A percentile compares a stretch with the other conserved stretches of the same genome.
These are phyloP conservation scores for Ophion ellenae DNA, from an alignment of 2,888 invertebrate species.

Conservation along the genomic window DNA sequence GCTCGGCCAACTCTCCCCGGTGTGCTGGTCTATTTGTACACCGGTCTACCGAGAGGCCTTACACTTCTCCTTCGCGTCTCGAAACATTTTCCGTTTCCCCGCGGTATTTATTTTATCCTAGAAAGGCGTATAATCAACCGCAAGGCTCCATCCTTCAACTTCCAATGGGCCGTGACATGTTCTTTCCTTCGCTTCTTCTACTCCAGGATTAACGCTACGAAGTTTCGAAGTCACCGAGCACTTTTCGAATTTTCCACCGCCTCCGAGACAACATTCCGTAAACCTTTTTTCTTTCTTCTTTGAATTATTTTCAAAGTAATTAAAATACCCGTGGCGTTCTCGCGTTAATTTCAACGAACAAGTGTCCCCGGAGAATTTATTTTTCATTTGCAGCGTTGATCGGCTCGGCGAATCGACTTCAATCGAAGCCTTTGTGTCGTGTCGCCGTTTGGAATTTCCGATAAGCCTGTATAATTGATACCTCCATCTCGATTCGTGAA, in stretches of 20 bases:
- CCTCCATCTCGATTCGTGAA: constrained; percentile 26
- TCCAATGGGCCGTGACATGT: neutral
- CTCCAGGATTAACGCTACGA: neutral
- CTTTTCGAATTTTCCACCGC: neutral
- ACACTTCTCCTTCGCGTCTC: constrained; percentile 26
- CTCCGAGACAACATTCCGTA: neutral
- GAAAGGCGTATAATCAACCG: neutral
- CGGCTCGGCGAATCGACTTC: neutral
- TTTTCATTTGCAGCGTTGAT: neutral
- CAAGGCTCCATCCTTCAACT: neutral
- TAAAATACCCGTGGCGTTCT: neutral
- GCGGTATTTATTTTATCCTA: neutral
- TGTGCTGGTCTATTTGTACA: constrained; percentile 36
- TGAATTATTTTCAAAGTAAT: neutral
- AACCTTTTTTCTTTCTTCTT: neutral
- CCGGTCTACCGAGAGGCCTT: constrained; percentile 18
- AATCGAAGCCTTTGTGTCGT: constrained; percentile 9
- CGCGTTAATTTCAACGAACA: neutral
- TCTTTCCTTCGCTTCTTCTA: neutral
- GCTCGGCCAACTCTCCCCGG: constrained; percentile 52
- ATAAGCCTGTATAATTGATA: constrained; percentile 29
- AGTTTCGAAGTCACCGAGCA: neutral
- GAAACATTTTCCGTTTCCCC: neutral
- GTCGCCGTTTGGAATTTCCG: constrained; percentile 4
- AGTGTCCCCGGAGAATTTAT: neutral